These are phyloP conservation scores for Brachionus asplanchnoidis DNA, from an alignment of 1,140 invertebrate genomes.

Conservation along the genomic window DNA sequence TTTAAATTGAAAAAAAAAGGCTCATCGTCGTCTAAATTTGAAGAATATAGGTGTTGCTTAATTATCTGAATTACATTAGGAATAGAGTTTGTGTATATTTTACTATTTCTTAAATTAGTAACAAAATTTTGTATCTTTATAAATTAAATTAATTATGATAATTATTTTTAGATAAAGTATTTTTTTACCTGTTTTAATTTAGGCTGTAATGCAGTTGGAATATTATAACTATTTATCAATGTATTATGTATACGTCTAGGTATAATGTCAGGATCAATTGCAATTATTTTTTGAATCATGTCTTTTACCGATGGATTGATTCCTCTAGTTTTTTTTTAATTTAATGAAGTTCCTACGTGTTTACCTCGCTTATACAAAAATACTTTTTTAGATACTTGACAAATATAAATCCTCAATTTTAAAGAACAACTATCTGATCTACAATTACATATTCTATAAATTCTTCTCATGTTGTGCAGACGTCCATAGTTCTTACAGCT, in stretches of 20 bases:
- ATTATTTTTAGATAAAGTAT: background rate
- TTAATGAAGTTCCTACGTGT: background rate
- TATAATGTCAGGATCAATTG: background rate
- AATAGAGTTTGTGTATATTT: slow-evolving; percentile 4
- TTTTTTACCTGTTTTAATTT: background rate
- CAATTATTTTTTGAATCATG: background rate
- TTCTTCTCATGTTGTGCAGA: background rate
- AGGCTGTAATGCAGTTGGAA: background rate
- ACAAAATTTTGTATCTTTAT: slow-evolving; percentile 17
- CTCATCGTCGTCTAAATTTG: background rate
- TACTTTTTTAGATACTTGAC: background rate
- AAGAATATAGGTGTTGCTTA: background rate
- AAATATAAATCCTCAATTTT: slow-evolving; percentile 2
- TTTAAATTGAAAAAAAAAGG: slow-evolving; percentile 20
- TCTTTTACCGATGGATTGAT: background rate
- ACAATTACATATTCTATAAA: background rate
- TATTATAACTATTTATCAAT: background rate
- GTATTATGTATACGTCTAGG: background rate
- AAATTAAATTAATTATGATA: background rate
- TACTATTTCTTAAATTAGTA: background rate
- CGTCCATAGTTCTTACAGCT: background rate
- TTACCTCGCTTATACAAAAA: background rate
- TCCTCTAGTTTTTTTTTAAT: background rate
- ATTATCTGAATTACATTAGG: background rate
- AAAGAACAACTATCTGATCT: background rate